phyloP scores from a whole-genome alignment of 2,797 vertebrate genomes.

The Eidolon dupreanum region DNA sequence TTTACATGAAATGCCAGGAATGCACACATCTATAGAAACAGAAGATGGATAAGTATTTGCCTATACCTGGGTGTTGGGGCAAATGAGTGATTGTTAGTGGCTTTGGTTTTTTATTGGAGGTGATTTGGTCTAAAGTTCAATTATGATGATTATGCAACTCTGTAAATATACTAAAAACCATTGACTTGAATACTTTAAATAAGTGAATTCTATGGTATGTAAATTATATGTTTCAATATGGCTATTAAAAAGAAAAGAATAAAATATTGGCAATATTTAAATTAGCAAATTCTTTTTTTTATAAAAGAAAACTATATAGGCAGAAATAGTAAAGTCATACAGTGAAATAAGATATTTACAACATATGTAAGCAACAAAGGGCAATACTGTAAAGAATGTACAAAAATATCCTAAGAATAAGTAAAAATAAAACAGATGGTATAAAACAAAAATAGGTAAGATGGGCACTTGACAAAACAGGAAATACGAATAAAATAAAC shows the following conservation, averaged over 20 bases:
- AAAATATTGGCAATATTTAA: background rate
- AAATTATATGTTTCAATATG: background rate
- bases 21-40: background rate
- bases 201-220: background rate
- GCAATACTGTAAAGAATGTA: background rate
- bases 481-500: background rate
- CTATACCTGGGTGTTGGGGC: background rate
- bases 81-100: background rate
- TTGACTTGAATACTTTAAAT: background rate
- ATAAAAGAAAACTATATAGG: background rate
- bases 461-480: background rate
- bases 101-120: background rate
- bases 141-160: background rate
- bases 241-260: background rate
- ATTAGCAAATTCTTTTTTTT: background rate
- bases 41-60: background rate
- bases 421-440: background rate
- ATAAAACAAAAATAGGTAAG: background rate
- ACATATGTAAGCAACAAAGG: background rate
- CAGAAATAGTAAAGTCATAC: background rate
- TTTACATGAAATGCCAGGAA: background rate
- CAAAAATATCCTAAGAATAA: background rate
- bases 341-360: background rate
- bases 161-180: background rate
- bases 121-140: background rate